phyloP scores from a whole-genome alignment of 2,113 vertebrate species.

The Lamprologus lemairii region DNA sequence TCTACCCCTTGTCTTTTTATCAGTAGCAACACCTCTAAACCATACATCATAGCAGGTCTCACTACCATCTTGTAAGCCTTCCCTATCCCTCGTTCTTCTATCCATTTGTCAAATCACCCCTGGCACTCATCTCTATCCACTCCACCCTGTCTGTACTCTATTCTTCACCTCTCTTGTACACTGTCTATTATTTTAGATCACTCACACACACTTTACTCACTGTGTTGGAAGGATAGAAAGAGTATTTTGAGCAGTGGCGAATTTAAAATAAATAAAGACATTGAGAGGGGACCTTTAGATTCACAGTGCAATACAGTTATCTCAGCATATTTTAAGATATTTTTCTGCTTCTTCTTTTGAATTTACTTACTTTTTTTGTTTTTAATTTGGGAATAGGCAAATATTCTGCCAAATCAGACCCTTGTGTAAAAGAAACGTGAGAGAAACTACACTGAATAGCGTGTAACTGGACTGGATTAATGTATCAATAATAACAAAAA shows the following conservation, averaged over 20 bases:
- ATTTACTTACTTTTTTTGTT: neutral
- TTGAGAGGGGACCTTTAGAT: neutral
- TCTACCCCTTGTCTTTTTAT: neutral
- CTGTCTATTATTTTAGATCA: neutral
- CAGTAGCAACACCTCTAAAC: neutral
- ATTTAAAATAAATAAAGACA: neutral
- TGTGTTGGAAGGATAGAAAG: neutral
- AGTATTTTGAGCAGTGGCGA: rapidly evolving
- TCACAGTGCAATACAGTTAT: rapidly evolving
- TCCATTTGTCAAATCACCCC: neutral
- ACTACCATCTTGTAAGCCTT: neutral
- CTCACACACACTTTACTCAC: neutral
- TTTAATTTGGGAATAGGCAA: neutral
- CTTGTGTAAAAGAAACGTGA: neutral
- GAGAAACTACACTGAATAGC: neutral
- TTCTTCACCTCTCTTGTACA: rapidly evolving
- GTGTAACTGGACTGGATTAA: neutral
- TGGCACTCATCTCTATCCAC: neutral
- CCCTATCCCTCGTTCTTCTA: neutral
- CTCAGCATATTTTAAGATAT: neutral
- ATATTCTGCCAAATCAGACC: neutral
- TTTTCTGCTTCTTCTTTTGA: rapidly evolving
- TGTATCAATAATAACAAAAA: neutral
- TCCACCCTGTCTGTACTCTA: neutral
- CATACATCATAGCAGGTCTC: neutral